Evolutionary conservation across 2,888 invertebrate genomes (phyloP).

Genomic region (Punctoribates punctum): DNA sequence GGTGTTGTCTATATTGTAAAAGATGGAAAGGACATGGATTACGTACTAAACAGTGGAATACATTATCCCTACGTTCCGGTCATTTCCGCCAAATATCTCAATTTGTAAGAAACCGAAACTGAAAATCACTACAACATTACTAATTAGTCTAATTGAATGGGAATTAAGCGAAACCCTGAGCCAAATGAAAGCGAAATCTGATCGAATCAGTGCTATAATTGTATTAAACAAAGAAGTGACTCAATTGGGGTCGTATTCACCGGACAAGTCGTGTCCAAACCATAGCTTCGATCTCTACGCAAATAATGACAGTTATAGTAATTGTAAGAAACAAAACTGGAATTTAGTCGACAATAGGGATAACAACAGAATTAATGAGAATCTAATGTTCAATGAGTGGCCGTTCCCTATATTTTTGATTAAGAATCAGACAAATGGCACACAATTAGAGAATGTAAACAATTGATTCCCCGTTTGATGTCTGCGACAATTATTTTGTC

Average conservation of each 20-base stretch:
- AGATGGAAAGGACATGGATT: not conserved
- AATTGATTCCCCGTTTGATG: not conserved
- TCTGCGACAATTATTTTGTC: not conserved
- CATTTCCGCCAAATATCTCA: slow-evolving; percentile 20
- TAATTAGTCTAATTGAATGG: not conserved
- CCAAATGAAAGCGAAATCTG: not conserved
- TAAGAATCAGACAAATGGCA: slow-evolving; percentile 57
- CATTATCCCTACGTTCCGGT: slow-evolving; percentile 16
- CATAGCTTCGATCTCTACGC: slow-evolving; percentile 11
- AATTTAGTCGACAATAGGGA: slow-evolving; percentile 5
- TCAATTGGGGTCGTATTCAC: slow-evolving; percentile 8
- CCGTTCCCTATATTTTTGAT: slow-evolving; percentile 84
- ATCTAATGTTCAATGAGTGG: slow-evolving; percentile 66
- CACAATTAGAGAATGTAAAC: slow-evolving; percentile 58
- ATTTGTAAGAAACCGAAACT: slow-evolving; percentile 18
- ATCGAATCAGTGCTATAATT: slow-evolving; percentile 30
- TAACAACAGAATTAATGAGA: not conserved
- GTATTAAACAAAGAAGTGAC: not conserved
- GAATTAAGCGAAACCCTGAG: not conserved
- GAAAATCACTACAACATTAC: not conserved
- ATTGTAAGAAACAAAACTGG: slow-evolving; percentile 28
- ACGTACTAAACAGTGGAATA: not conserved
- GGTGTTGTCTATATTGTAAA: not conserved
- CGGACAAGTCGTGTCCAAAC: slow-evolving; percentile 41
- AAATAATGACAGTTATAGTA: slow-evolving; percentile 22